phyloP scores from a whole-genome alignment of 1,140 invertebrate species.

The Ostrea edulis region DNA sequence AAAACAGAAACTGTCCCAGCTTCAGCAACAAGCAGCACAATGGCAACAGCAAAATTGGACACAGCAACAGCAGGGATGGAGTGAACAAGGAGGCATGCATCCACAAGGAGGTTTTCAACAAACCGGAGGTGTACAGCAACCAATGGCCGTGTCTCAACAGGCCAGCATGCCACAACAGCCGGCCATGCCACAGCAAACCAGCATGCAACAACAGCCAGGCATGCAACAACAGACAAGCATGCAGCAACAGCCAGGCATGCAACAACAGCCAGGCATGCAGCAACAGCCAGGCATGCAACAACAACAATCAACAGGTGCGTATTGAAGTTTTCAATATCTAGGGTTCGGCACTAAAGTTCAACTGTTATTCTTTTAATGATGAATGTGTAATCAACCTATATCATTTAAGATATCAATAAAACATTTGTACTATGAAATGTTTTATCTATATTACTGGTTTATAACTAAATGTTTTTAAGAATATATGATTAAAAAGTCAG shows the following conservation, averaged over 20 bases:
- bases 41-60: constrained; percentile 23
- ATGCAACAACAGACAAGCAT: background rate
- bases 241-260: background rate
- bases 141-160: background rate
- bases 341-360: no score
- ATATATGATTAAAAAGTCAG: no score
- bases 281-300: background rate
- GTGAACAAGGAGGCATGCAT: background rate
- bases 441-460: no score
- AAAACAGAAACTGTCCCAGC: constrained; percentile 9
- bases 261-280: background rate
- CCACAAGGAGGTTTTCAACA: background rate
- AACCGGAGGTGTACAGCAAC: background rate
- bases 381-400: no score
- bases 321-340: no score
- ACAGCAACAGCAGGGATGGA: constrained; percentile 13
- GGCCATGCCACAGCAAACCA: background rate
- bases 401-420: no score
- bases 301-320: no score
- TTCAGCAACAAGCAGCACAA: constrained; percentile 25
- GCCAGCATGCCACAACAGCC: background rate
- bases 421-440: no score
- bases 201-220: background rate
- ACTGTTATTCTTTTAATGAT: no score
- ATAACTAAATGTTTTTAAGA: no score